Percentiles rank a stretch among this genome's conserved stretches.
Evolutionary conservation across 2,113 vertebrate genomes (phyloP).

Genomic region (Malurus melanocephalus): DNA sequence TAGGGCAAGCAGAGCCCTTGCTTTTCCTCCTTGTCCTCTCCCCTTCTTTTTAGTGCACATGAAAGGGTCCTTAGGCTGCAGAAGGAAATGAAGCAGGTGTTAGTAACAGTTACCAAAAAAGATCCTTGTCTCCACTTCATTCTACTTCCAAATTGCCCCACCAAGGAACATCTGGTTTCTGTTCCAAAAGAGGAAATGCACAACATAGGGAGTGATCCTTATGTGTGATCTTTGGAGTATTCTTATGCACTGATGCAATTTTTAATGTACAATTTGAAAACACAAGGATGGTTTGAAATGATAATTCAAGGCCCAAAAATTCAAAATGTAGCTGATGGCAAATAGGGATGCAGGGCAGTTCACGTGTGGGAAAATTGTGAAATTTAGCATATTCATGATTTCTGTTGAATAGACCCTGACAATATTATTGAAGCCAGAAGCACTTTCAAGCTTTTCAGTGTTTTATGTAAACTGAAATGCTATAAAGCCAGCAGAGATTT

Average conservation of each 20-base stretch:
- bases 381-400: neutral
- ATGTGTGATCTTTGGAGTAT: neutral
- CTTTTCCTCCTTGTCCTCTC: neutral
- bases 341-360: neutral
- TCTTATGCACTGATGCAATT: neutral
- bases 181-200: constrained; percentile 29
- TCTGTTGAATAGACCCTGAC: neutral
- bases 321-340: neutral
- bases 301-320: neutral
- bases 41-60: neutral
- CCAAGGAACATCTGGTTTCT: constrained; percentile 52
- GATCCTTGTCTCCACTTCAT: neutral
- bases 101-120: constrained; percentile 46
- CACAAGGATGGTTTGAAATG: neutral
- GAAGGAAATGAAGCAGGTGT: constrained; percentile 54
- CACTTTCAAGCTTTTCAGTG: neutral
- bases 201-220: neutral
- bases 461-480: neutral
- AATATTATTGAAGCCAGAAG: neutral
- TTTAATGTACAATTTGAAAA: neutral
- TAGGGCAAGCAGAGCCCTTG: neutral
- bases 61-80: neutral
- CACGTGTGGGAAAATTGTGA: neutral
- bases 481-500: neutral
- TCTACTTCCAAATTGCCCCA: neutral